Evolutionary conservation across 2,797 vertebrate species (phyloP).

Genomic region (Crocodylus rhombifer): DNA sequence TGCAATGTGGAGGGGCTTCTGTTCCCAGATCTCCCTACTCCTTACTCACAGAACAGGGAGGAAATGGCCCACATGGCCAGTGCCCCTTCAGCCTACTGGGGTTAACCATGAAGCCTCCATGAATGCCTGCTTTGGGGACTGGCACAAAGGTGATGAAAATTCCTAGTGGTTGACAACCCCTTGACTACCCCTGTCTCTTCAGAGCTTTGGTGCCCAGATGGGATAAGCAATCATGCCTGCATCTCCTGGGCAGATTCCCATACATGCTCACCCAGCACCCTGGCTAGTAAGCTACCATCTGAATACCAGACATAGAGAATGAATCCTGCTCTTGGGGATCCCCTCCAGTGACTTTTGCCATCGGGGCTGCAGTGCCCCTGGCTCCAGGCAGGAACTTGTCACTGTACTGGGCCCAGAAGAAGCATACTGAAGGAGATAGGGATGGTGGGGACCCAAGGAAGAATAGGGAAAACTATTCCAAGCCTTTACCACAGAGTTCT

Average conservation of each 20-base stretch:
- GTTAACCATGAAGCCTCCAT: neutral
- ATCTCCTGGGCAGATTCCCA: neutral
- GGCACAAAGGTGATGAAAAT: neutral
- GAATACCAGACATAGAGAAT: no score
- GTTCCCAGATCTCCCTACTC: neutral
- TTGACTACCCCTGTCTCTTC: accelerated
- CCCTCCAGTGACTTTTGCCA: no score
- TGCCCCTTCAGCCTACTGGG: neutral
- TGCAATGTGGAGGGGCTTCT: neutral
- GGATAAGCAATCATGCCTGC: neutral
- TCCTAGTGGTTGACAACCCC: neutral
- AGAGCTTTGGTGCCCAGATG: accelerated
- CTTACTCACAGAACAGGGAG: neutral
- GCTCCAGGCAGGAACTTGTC: neutral
- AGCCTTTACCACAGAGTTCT: neutral
- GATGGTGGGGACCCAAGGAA: neutral
- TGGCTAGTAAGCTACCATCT: no score
- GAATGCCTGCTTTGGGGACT: neutral
- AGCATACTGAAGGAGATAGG: neutral
- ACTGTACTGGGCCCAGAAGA: neutral
- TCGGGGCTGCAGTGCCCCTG: neutral
- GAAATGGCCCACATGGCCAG: neutral
- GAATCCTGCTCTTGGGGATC: no score
- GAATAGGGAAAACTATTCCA: neutral
- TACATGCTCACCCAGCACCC: no score